A percentile compares a stretch with the other conserved stretches of the same genome.
Conservation (phyloP, 2,797 vertebrate species). For the Allobates femoralis region DNA sequence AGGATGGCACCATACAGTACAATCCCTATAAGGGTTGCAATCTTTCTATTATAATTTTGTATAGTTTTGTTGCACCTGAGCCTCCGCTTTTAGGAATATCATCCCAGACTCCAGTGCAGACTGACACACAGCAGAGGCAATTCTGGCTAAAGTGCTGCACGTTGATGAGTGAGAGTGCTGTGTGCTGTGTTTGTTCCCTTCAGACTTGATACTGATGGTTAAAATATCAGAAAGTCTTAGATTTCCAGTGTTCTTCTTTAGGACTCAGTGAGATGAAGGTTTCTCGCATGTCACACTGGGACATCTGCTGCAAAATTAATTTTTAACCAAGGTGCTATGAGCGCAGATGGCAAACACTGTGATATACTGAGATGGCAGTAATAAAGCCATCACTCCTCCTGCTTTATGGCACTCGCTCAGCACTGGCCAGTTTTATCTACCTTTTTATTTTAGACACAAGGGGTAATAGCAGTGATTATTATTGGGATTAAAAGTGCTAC, state of each 20-base stretch:
- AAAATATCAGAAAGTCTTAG: background rate
- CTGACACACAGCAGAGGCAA: background rate
- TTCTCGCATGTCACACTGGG: background rate
- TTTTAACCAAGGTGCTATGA: conserved; percentile 31
- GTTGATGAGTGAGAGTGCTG: background rate
- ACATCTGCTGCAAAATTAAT: conserved; percentile 34
- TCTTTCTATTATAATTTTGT: too few species aligned
- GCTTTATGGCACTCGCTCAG: conserved; percentile 27
- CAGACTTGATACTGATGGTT: too few species aligned
- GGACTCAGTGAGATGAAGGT: background rate
- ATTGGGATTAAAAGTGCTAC: background rate
- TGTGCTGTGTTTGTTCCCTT: background rate
- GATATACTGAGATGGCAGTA: conserved; percentile 38
- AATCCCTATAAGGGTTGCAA: background rate
- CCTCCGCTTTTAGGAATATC: background rate
- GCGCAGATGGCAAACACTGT: conserved; percentile 49
- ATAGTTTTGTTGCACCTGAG: background rate
- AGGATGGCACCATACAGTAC: background rate
- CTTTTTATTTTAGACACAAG: background rate
- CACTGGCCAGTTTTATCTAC: background rate
- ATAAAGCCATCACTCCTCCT: conserved; percentile 40
- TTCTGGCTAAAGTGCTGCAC: background rate
- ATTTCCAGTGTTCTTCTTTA: background rate
- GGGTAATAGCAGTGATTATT: background rate
- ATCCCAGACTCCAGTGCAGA: background rate